These are phyloP conservation scores for Parnassius mnemosyne DNA, from an alignment of 2,888 invertebrate genomes.

Conservation along the genomic window DNA sequence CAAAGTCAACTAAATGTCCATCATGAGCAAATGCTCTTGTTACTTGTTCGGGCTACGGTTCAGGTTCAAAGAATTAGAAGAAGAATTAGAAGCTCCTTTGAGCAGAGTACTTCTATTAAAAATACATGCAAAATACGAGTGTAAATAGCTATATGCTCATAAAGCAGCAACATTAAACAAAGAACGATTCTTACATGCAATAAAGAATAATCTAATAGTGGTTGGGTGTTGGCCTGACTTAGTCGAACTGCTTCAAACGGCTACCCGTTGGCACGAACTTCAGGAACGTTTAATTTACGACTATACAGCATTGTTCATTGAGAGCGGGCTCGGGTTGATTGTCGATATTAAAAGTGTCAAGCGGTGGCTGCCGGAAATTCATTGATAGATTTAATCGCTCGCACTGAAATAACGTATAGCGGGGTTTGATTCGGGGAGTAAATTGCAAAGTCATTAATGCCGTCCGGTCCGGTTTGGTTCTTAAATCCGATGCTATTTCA, in stretches of 20 bases:
- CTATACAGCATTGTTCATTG: conserved; percentile 73
- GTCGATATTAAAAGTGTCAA: conserved; percentile 78
- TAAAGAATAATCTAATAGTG: too few species aligned
- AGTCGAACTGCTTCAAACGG: conserved; percentile 32
- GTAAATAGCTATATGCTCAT: too few species aligned
- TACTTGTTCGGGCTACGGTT: too few species aligned
- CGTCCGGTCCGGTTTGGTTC: conserved; percentile 68
- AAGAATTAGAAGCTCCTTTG: too few species aligned
- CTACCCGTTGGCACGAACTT: conserved; percentile 52
- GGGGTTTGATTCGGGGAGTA: conserved; percentile 72
- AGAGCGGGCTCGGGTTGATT: conserved; percentile 68
- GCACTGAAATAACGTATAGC: conserved; percentile 66
- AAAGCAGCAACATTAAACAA: too few species aligned
- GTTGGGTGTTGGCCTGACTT: neutral
- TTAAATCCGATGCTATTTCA: conserved; percentile 70
- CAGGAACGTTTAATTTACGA: conserved; percentile 71
- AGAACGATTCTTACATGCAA: too few species aligned
- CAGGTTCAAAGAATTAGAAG: too few species aligned
- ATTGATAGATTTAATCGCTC: conserved; percentile 78
- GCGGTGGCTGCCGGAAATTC: conserved; percentile 73
- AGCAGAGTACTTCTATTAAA: too few species aligned
- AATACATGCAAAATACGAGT: too few species aligned
- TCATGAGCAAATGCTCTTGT: too few species aligned
- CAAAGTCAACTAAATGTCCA: too few species aligned
- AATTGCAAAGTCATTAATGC: conserved; percentile 75